phyloP scores from a whole-genome alignment of 1,140 invertebrate species.

The Drosophila pandora region DNA sequence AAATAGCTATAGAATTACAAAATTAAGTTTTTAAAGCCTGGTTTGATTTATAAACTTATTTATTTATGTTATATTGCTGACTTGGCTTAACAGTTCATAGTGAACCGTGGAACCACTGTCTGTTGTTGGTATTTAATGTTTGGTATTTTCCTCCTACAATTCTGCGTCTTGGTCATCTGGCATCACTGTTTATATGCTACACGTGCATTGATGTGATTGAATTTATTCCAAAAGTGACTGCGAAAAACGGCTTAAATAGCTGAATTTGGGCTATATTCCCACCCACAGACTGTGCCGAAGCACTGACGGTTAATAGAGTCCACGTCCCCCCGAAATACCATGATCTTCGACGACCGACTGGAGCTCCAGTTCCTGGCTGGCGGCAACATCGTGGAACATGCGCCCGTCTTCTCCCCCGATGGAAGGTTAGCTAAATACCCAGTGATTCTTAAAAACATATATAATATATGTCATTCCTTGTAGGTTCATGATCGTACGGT shows the following conservation, averaged over 20 bases:
- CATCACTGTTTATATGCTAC: conserved; percentile 12
- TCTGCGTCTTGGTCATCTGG: neutral
- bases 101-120: neutral
- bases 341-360: conserved; percentile 68
- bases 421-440: conserved; percentile 85
- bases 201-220: conserved; percentile 43
- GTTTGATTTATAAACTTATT: neutral
- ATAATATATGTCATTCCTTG: conserved; percentile 42
- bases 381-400: conserved; percentile 86
- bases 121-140: neutral
- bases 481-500: conserved; percentile 86
- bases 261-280: neutral
- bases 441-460: conserved; percentile 7
- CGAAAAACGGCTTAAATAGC: conserved; percentile 13
- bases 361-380: conserved; percentile 85
- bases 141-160: no score
- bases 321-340: conserved; percentile 10
- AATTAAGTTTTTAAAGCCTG: neutral
- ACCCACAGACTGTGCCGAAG: conserved; percentile 11
- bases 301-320: conserved; percentile 11
- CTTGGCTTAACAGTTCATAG: neutral
- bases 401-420: conserved; percentile 87
- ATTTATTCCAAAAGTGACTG: conserved; percentile 7
- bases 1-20: neutral
- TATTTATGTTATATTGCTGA: neutral